A percentile compares a stretch with the other conserved stretches of the same genome.
These are phyloP conservation scores for Oryctolagus cuniculus DNA, from an alignment of 2,113 vertebrate genomes.

Conservation along the genomic window mOryCun1.1 NC_091449.1:20790001-20790500, in stretches of 20 bases:
- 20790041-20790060: not conserved
- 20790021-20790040: conserved; percentile 40
- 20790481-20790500: not conserved
- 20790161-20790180: conserved; percentile 56
- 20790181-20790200: conserved; percentile 67
- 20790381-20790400: conserved; percentile 60
- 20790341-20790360: conserved; percentile 57
- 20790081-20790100: conserved; percentile 71
- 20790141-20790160: conserved; percentile 43
- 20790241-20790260: conserved; percentile 61
- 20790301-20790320: conserved; percentile 54
- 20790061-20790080: conserved; percentile 54
- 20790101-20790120: not conserved
- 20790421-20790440: not conserved
- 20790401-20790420: conserved; percentile 52
- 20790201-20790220: conserved; percentile 60
- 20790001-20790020: conserved; percentile 30
- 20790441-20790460: conserved; percentile 3
- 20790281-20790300: conserved; percentile 59
- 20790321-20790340: conserved; percentile 63
- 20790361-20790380: conserved; percentile 66
- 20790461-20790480: not conserved
- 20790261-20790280: conserved; percentile 62
- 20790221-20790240: conserved; percentile 39
- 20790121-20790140: conserved; percentile 49